phyloP scores from a whole-genome alignment of 1,140 invertebrate genomes.

The Saccostrea echinata region DNA sequence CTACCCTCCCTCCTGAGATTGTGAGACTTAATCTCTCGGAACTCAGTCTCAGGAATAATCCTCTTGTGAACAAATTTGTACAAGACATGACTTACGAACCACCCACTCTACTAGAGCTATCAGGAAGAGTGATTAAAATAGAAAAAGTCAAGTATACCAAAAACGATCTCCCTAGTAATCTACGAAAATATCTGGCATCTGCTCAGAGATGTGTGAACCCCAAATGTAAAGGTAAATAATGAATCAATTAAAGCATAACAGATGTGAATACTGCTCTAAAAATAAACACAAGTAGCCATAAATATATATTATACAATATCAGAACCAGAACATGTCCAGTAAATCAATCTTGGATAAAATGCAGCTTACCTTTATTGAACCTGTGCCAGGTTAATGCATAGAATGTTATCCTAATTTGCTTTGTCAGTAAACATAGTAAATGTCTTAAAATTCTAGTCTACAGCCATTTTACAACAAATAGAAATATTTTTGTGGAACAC shows the following conservation, averaged over 20 bases:
- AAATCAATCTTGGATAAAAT: background rate
- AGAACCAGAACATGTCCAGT: background rate
- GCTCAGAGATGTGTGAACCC: conserved; percentile 97
- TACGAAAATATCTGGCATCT: conserved; percentile 90
- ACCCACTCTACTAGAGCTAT: conserved; percentile 92
- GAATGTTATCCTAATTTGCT: background rate
- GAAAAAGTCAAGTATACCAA: conserved; percentile 86
- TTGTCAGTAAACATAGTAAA: too few species aligned
- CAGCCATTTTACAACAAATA: too few species aligned
- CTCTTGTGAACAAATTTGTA: conserved; percentile 96
- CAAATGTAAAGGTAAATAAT: conserved; percentile 92
- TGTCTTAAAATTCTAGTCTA: too few species aligned
- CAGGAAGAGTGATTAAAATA: conserved; percentile 91
- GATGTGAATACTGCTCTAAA: too few species aligned
- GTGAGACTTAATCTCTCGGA: conserved; percentile 86
- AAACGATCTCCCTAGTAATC: conserved; percentile 86
- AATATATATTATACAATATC: background rate
- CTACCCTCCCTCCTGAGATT: conserved; percentile 95
- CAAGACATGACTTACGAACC: conserved; percentile 94
- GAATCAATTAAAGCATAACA: too few species aligned
- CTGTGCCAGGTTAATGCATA: background rate
- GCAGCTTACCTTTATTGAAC: background rate
- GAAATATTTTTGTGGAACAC: too few species aligned
- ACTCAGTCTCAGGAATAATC: conserved; percentile 97
- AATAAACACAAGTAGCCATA: background rate